A percentile compares a stretch with the other conserved stretches of the same genome.
Evolutionary conservation across 2,888 invertebrate genomes (phyloP).

Genomic region (Margaritifera margaritifera): DNA sequence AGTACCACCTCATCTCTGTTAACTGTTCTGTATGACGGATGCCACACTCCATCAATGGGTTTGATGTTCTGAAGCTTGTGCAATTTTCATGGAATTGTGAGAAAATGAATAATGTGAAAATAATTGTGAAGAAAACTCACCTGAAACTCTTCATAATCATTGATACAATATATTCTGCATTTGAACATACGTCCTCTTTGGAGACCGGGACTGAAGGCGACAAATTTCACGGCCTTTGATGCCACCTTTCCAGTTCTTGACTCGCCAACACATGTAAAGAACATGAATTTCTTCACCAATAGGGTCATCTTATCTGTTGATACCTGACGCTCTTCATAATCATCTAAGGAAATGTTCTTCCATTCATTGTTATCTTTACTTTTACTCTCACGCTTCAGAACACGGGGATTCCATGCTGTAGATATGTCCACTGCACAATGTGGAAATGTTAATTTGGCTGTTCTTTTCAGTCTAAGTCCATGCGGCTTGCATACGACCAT

Average conservation of each 20-base stretch:
- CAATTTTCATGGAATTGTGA: too few relatives aligned
- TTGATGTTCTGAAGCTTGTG: too few relatives aligned
- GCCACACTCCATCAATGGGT: too few relatives aligned
- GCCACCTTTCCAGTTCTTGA: slow-evolving; percentile 30
- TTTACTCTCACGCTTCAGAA: slow-evolving; percentile 31
- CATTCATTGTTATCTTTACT: slow-evolving; percentile 22
- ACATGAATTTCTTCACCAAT: slow-evolving; percentile 43
- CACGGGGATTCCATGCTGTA: slow-evolving; percentile 32
- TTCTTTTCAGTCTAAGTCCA: slow-evolving; percentile 30
- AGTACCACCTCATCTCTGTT: too few relatives aligned
- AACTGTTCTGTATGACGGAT: too few relatives aligned
- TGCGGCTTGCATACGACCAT: slow-evolving; percentile 45
- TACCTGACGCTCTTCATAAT: slow-evolving; percentile 24
- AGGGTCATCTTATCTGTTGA: slow-evolving; percentile 18
- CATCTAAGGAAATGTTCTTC: slow-evolving; percentile 28
- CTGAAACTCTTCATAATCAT: slow-evolving; percentile 41
- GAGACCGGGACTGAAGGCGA: slow-evolving; percentile 40
- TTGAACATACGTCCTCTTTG: slow-evolving; percentile 32
- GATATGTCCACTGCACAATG: slow-evolving; percentile 40
- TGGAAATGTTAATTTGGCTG: slow-evolving; percentile 42
- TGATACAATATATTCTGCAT: slow-evolving; percentile 42
- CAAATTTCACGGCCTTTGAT: slow-evolving; percentile 41
- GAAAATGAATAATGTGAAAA: too few relatives aligned
- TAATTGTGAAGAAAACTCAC: slow-evolving; percentile 18
- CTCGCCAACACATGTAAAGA: slow-evolving; percentile 39